Base-by-base conservation (phyloP, 2,113 vertebrate species). In the Platycercus adscitus region DNA sequence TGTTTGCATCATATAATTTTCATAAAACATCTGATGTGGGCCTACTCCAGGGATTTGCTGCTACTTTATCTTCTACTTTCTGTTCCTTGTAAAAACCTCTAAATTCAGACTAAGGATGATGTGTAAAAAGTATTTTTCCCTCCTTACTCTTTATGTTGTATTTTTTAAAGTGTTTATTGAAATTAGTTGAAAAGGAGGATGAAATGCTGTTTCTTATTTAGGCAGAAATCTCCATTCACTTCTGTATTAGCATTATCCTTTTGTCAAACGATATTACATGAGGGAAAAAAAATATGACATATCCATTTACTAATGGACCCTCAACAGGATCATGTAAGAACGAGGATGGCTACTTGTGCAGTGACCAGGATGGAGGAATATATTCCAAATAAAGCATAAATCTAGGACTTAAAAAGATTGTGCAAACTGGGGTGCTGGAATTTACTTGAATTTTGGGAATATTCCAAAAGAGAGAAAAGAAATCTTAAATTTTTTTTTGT, bases 401-500 rank as follows among this genome's bases (percentile, higher is more conserved):
- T 28, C 24, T 37, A 49, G 12, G 35, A 44, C 19, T 71, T 66
- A 23, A 55, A 24, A n/a, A 70, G 33, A 29, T 5, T 43, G 26
- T 28, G 39, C 16, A 37, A 69, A 16, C 5, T 20, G 19, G 5
- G 46, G 6, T 50, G 11, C 17, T 87, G 17, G n/a, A 53, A 60
- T 64, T 53, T 17, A 15, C 16, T 49, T 13, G 44, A 65, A 65
- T 25, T 63, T 70, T 41, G 21, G 56, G 35, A 76, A 29, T n/a
- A 70, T 35, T 44, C 11, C 15, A 53, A 26, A 56, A 68, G 21
- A 71, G 8, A 56, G 6, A 68, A 60, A 50, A 44, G 5, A 72
- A 49, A 56, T 12, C 19, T 86, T n/a, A 5, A 44, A 26, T 3
- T 8, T 3, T 3, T 3, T 4, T 24, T 29, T 44, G 4, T 3